Conservation (phyloP, 1,140 invertebrate species). For the Bathynomus jamesi region DNA sequence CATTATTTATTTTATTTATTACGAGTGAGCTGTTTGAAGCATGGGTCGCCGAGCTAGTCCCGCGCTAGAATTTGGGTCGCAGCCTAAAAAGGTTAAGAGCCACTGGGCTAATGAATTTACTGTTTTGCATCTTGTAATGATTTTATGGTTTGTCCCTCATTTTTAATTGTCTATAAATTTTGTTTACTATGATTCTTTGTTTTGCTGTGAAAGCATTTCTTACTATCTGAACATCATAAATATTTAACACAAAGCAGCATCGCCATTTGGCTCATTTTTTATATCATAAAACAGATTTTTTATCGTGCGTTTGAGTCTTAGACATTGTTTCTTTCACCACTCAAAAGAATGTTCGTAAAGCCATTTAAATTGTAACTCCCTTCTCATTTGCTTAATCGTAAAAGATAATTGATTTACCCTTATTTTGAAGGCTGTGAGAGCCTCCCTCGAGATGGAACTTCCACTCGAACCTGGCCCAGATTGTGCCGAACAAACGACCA, state of each 20-base stretch:
- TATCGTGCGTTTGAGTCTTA: neutral
- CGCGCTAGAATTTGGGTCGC: too few species aligned
- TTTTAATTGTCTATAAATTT: too few species aligned
- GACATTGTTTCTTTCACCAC: neutral
- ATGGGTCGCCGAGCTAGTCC: too few species aligned
- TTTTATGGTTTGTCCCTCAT: too few species aligned
- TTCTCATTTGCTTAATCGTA: neutral
- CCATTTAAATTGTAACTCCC: neutral
- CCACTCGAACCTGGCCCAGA: constrained; percentile 43
- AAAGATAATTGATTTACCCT: neutral
- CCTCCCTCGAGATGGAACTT: constrained; percentile 42
- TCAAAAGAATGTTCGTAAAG: neutral
- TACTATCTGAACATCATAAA: neutral
- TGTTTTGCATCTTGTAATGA: too few species aligned
- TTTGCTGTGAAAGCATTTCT: too few species aligned
- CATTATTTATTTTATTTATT: neutral
- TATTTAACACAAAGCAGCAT: neutral
- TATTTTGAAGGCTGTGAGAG: constrained; percentile 42
- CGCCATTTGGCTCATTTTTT: neutral
- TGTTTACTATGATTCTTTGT: too few species aligned
- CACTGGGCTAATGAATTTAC: too few species aligned
- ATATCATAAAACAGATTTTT: neutral
- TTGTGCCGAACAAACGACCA: constrained; percentile 38
- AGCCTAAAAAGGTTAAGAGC: too few species aligned
- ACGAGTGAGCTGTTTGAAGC: too few species aligned